A percentile compares a stretch with the other conserved stretches of the same genome.
These are phyloP conservation scores for Trematomus loennbergii DNA, from an alignment of 2,113 vertebrate genomes.

Conservation along the genomic window DNA sequence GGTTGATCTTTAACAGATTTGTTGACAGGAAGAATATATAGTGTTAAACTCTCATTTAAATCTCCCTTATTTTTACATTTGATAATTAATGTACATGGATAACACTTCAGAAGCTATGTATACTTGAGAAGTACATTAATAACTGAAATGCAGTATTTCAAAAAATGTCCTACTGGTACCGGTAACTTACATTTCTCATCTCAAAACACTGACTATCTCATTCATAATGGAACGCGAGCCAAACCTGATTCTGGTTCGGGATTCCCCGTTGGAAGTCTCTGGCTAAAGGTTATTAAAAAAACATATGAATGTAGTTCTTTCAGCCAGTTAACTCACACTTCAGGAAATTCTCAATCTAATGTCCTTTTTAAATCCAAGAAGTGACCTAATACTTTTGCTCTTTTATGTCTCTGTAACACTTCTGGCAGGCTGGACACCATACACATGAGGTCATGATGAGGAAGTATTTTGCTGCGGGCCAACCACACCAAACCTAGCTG, in stretches of 20 bases:
- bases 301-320: constrained; percentile 23
- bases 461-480: constrained; percentile 22
- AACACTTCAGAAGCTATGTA: background rate
- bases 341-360: constrained; percentile 39
- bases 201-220: background rate
- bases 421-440: constrained; percentile 38
- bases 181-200: background rate
- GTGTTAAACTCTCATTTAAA: background rate
- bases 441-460: constrained; percentile 59
- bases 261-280: background rate
- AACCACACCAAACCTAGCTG: constrained; percentile 61
- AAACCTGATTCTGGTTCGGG: background rate
- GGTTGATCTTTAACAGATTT: background rate
- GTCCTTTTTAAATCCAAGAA: constrained; percentile 42
- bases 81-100: background rate
- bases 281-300: constrained; percentile 1
- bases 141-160: background rate
- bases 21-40: background rate
- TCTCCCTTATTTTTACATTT: background rate
- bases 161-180: background rate
- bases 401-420: constrained; percentile 42
- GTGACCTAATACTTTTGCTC: constrained; percentile 37
- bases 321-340: constrained; percentile 16
- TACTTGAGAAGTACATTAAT: background rate
- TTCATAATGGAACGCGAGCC: background rate